Percentiles rank a stretch among this genome's conserved stretches.
Evolutionary conservation across 2,888 invertebrate species (phyloP).

Genomic region (Parnassius glacialis): DNA sequence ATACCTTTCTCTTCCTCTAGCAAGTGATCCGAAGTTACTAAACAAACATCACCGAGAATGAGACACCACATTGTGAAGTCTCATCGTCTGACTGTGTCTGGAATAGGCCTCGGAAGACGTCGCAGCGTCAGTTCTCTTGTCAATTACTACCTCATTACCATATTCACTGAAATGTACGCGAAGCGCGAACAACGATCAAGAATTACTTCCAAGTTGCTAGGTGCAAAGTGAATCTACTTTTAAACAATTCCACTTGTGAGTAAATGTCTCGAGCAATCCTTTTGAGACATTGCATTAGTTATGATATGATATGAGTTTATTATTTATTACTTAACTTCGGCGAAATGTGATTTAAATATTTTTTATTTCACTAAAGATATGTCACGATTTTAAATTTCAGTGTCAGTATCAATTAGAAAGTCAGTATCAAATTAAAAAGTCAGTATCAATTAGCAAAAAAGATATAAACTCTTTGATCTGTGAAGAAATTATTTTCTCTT

Average conservation of each 20-base stretch:
- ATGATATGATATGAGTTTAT: background rate
- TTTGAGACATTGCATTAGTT: slow-evolving; percentile 8
- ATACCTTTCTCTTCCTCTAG: slow-evolving; percentile 7
- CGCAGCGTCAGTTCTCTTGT: slow-evolving; percentile 39
- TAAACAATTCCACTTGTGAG: slow-evolving; percentile 20
- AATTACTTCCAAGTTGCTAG: slow-evolving; percentile 27
- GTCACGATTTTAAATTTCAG: too few species aligned
- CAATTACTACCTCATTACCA: slow-evolving; percentile 46
- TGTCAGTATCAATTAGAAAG: too few species aligned
- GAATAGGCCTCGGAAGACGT: slow-evolving; percentile 28
- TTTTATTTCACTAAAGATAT: too few species aligned
- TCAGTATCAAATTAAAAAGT: too few species aligned
- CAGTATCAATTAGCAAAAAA: too few species aligned
- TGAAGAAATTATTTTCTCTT: slow-evolving; percentile 28
- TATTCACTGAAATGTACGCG: slow-evolving; percentile 35
- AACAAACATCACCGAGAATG: slow-evolving; percentile 13
- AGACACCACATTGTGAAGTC: slow-evolving; percentile 12
- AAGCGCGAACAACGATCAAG: slow-evolving; percentile 30
- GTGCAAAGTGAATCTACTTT: slow-evolving; percentile 28
- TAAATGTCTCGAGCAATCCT: slow-evolving; percentile 22
- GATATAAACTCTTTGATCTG: background rate
- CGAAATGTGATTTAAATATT: too few species aligned
- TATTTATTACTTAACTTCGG: too few species aligned
- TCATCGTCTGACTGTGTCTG: slow-evolving; percentile 15
- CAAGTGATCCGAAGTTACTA: slow-evolving; percentile 12